These are phyloP conservation scores for Drosophila barbarae DNA, from an alignment of 2,888 invertebrate species.

Conservation along the genomic window DNA sequence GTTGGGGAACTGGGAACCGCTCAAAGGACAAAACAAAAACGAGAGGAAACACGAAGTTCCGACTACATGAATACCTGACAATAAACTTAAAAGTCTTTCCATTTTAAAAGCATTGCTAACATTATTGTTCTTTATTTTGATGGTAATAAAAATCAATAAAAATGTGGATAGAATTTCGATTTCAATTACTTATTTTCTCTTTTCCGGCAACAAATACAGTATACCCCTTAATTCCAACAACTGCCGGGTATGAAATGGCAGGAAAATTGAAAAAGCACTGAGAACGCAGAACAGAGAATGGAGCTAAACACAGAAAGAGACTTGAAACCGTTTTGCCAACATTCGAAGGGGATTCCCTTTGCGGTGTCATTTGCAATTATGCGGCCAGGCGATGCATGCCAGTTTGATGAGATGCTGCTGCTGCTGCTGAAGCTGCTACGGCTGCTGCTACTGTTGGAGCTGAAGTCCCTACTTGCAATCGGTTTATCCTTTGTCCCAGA, in stretches of 20 bases:
- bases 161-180: fast-evolving
- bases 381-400: conserved; percentile 45
- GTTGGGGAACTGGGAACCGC: conserved; percentile 55
- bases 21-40: conserved; percentile 55
- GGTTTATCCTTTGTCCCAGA: conserved; percentile 20
- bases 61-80: background rate
- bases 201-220: background rate
- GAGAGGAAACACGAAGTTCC: background rate
- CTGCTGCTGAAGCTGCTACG: background rate
- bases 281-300: conserved; percentile 12
- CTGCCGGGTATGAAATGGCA: conserved; percentile 23
- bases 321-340: conserved; percentile 57
- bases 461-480: conserved; percentile 26
- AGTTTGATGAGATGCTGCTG: conserved; percentile 41
- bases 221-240: background rate
- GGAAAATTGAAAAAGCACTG: conserved; percentile 7
- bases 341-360: conserved; percentile 34
- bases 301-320: conserved; percentile 43
- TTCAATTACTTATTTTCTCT: too few relatives aligned
- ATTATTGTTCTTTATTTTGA: background rate
- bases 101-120: background rate
- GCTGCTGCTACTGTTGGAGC: background rate
- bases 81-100: too few relatives aligned
- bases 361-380: conserved; percentile 57
- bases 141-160: background rate